Evolutionary conservation across 2,888 invertebrate genomes (phyloP).

Genomic region (Endomychus coccineus): DNA sequence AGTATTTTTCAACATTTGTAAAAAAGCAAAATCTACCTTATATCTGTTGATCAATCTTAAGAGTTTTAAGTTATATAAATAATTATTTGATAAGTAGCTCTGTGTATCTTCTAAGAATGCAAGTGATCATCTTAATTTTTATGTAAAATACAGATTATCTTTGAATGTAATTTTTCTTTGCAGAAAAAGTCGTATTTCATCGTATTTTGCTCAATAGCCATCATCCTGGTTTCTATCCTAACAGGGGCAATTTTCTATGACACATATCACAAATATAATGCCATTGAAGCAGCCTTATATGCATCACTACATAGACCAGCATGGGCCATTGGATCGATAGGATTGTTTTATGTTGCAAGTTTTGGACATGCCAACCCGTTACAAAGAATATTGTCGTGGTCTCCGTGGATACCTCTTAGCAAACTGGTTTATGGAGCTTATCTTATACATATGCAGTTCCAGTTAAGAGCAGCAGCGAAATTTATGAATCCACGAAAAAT

Average conservation of each 20-base stretch:
- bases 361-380: conserved; percentile 43
- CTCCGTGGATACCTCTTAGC: conserved; percentile 52
- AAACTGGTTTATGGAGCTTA: conserved; percentile 54
- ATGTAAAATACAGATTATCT: neutral
- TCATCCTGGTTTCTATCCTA: conserved; percentile 46
- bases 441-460: conserved; percentile 49
- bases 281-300: conserved; percentile 49
- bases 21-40: too few species aligned
- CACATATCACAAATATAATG: conserved; percentile 44
- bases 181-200: conserved; percentile 48
- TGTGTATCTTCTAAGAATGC: too few species aligned
- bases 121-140: too few species aligned
- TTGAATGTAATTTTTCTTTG: conserved; percentile 13
- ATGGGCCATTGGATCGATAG: conserved; percentile 48
- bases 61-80: too few species aligned
- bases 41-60: too few species aligned
- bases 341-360: conserved; percentile 48
- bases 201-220: conserved; percentile 38
- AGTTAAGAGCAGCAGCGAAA: conserved; percentile 46
- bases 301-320: conserved; percentile 51
- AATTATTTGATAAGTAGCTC: too few species aligned
- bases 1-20: too few species aligned
- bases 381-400: conserved; percentile 49
- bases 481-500: conserved; percentile 44
- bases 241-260: conserved; percentile 48